These are phyloP conservation scores for Eurois occulta DNA, from an alignment of 2,888 invertebrate genomes.

Conservation along the genomic window DNA sequence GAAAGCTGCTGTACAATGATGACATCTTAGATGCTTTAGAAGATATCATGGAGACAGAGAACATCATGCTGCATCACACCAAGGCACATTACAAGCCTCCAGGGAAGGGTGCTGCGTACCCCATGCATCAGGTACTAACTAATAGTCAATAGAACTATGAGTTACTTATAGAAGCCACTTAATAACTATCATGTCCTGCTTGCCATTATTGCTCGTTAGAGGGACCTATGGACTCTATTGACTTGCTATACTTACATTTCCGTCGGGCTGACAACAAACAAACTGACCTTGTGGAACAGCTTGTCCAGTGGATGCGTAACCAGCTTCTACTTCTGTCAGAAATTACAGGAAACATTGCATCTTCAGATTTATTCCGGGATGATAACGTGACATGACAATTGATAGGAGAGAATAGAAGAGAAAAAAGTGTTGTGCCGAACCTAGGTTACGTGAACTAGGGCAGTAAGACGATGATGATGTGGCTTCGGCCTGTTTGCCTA, in stretches of 20 bases:
- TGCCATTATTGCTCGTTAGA: background rate
- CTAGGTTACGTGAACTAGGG: background rate
- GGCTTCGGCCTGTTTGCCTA: background rate
- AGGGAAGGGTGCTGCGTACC: slow-evolving; percentile 90
- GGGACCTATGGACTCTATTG: background rate
- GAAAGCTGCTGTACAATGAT: slow-evolving; percentile 84
- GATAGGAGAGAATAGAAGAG: background rate
- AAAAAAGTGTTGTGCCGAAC: background rate
- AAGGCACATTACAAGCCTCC: slow-evolving; percentile 91
- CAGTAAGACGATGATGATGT: background rate
- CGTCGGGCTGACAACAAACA: background rate
- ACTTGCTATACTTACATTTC: background rate
- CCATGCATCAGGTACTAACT: slow-evolving; percentile 89
- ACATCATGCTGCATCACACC: slow-evolving; percentile 91
- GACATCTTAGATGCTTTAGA: slow-evolving; percentile 89
- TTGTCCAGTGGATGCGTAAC: background rate
- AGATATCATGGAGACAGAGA: slow-evolving; percentile 88
- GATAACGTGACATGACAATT: background rate
- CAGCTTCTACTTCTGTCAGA: background rate
- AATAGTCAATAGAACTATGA: background rate
- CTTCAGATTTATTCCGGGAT: background rate
- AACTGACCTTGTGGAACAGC: background rate
- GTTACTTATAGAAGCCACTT: background rate
- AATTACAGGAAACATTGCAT: background rate
- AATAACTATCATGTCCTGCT: background rate